Evolutionary conservation across 2,888 invertebrate genomes (phyloP), one percentile per base, ranked within the genome.

Genomic region (Synergus umbraculus): DNA sequence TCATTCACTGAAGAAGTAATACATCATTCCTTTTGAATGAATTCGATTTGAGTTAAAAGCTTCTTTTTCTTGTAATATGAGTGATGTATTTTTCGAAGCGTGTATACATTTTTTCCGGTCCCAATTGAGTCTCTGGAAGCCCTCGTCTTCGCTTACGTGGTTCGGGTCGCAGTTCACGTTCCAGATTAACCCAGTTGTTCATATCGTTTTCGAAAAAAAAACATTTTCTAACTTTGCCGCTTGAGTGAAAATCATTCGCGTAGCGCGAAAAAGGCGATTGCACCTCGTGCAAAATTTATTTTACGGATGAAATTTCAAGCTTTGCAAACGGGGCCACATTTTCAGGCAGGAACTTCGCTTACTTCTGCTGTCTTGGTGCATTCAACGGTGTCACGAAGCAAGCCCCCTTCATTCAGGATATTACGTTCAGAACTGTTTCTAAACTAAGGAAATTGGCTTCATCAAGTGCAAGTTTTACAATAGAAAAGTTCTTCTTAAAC

Each of bases 121-220:
- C 46, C 69, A 69, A 69, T 66, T 46, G 77, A 9, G 44, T 73
- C 64, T 78, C 77, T 79, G 67, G 78, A 63, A 37, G 10, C 76
- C 15, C 44, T 76, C 76, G 22, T 18, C 73, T 66, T 64, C 43
- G 76, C 78, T 80, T 79, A 69, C 76, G 78, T 77, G 82, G 82
- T 80, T 81, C 82, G 82, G 84, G 83, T 84, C 84, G 81, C 83
- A 83, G 87, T 88, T 88, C 87, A 88, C 87, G 84, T 89, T 89
- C 84, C 85, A 82, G 88, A 89, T 89, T 89, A 89, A 89, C 87
- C 87, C 83, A 87, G 87, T 89, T 89, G 88, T 87, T 88, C 88
- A 85, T 89, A 88, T 88, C 81, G 85, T 84, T 83, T 81, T 65
- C 79, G 82, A 63, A 81, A 82, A 37, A 37, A 83, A 86, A 83